Evolutionary conservation across 2,888 invertebrate genomes (phyloP), one percentile per base, ranked within the genome.

Genomic region (Chesias legatella): DNA sequence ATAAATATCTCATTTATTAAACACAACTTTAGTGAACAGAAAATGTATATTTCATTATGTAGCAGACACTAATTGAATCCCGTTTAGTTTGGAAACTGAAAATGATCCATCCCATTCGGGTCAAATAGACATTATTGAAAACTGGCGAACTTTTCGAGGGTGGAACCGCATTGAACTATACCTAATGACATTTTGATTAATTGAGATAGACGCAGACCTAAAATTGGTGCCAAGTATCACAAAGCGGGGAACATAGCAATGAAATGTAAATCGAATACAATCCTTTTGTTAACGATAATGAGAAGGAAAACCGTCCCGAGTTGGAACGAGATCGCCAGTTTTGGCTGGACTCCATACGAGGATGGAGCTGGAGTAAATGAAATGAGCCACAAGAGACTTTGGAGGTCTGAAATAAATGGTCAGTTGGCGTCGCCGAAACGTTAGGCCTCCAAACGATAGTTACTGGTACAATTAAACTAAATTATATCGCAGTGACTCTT

Each of bases 201-300:
- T 50, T 34, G 31, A 46, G 42, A 40, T 20, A 40, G 28, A n/a
- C 23, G 31, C 43, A 33, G 8, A 11, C 10, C 13, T 22, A 52
- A n/a, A 51, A 55, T 59, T 51, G 51, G 53, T 56, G 55, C 56
- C 36, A 43, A 59, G 53, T 37, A 44, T 53, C 50, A 60, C 56
- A 60, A 69, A 63, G 61, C 56, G 44, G 36, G 47, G 54, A 60
- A 61, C 57, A 63, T 57, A 34, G 48, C 60, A 56, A 67, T 63
- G 66, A 69, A 78, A 76, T 74, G 73, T 73, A 74, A 76, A 77
- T 75, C 68, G 66, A 60, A 59, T 64, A 63, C 63, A 72, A 73
- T 67, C 76, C 75, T 73, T 75, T 73, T 72, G 73, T 75, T 72
- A 73, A 73, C 66, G 64, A 73, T 73, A 77, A 79, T 73, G 73